Base-by-base conservation (phyloP, 2,888 invertebrate species). In the Lepeophtheirus nordmannii region DNA sequence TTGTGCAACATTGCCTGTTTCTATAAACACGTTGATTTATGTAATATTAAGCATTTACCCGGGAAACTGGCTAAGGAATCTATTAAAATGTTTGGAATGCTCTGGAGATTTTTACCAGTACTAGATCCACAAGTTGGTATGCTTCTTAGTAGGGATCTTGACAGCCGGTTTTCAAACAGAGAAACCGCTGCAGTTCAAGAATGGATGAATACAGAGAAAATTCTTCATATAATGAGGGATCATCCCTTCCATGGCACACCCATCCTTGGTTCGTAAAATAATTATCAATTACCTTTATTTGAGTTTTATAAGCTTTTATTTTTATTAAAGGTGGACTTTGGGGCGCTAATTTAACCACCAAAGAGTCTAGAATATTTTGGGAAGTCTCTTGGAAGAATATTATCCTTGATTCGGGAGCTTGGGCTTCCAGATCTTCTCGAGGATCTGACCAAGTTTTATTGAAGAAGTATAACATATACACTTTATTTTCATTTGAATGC, bases 141-240 rank as follows among this genome's bases (percentile, higher is more conserved):
- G 17, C 67, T 66, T 38, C 46, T 67, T 37, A 37, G 63, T 23
- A 41, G 68, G 20, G 68, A 68, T 41, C 37, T 58, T 1, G 68
- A 68, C 61, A 58, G 58, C 1, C 63, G 65, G 14, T 56, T 68
- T n/a, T 20, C 67, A 17, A 53, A 57, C 39, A 58, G 68, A 38
- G 68, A 68, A 57, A 58, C 62, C 12, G 58, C 62, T n/a, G 68
- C 68, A 12, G 68, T 68, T 7, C 17, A 63, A 10, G 65, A 69
- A 12, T 69, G 69, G 69, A 37, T 68, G 30, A 17, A 20, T 8
- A 37, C 66, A 10, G 61, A 58, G 57, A 64, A 39, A 40, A 63
- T 59, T 41, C 65, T 67, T 62, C 69, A 69, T 37, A 46, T 68
- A 11, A 68, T 69, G 68, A 57, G 68, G 11, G 69, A 69, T 58